phyloP scores from a whole-genome alignment of 1,140 invertebrate species.

The Diuraphis noxia region DNA sequence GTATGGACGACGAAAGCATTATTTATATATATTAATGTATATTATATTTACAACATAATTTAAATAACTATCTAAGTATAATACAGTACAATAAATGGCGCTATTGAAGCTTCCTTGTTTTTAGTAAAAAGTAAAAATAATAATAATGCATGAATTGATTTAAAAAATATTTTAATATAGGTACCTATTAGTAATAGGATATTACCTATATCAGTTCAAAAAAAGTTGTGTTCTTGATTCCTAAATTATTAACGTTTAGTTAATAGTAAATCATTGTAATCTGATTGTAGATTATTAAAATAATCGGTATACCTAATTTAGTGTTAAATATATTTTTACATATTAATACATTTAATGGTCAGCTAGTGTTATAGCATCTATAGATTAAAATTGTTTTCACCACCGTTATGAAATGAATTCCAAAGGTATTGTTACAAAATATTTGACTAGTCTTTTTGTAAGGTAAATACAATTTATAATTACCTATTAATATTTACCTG shows the following conservation, averaged over 20 bases:
- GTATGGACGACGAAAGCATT: neutral
- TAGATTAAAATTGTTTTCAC: neutral
- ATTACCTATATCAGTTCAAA: too few species aligned
- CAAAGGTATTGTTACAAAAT: neutral
- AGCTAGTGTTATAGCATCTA: too few species aligned
- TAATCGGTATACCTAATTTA: neutral
- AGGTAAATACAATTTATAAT: neutral
- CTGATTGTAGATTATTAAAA: neutral
- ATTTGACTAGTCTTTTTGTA: neutral
- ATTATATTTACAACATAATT: neutral
- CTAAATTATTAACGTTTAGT: neutral
- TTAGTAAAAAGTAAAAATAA: too few species aligned
- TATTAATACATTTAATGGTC: neutral
- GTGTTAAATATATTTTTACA: too few species aligned
- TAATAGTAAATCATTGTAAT: neutral
- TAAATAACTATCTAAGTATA: neutral
- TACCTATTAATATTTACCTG: neutral
- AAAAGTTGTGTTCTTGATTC: neutral
- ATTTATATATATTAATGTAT: too few species aligned
- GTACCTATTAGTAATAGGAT: too few species aligned
- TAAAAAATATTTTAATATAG: too few species aligned
- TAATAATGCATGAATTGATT: too few species aligned
- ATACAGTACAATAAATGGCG: too few species aligned
- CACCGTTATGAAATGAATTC: neutral
- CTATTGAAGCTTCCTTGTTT: too few species aligned